These are phyloP conservation scores for Clarias macrocephalus DNA, from an alignment of 2,113 vertebrate genomes.

Conservation along the genomic window DNA sequence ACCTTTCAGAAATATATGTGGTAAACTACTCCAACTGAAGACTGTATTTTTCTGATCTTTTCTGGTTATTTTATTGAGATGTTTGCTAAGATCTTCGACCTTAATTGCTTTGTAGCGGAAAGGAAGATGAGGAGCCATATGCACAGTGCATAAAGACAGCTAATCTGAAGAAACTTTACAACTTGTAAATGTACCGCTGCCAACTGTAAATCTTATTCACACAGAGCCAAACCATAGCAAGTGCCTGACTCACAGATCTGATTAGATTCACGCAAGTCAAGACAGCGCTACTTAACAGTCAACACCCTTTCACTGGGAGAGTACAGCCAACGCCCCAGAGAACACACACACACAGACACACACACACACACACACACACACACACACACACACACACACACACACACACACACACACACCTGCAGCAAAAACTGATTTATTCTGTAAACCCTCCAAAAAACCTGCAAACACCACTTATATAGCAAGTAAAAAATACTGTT, in stretches of 20 bases:
- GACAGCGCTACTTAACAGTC: slow-evolving; percentile 39
- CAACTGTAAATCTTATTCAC: slow-evolving; percentile 8
- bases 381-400: background rate
- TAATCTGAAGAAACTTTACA: background rate
- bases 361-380: background rate
- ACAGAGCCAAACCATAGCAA: background rate
- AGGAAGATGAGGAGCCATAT: background rate
- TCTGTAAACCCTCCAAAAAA: background rate
- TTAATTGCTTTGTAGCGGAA: too few relatives aligned
- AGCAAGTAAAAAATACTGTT: background rate
- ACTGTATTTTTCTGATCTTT: too few relatives aligned
- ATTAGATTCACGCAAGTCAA: slow-evolving; percentile 44
- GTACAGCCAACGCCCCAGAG: slow-evolving; percentile 35
- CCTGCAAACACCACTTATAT: background rate
- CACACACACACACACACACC: background rate
- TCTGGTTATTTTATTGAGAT: background rate
- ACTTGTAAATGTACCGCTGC: background rate
- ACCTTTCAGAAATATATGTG: background rate
- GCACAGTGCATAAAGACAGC: background rate
- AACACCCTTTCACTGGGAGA: slow-evolving; percentile 27
- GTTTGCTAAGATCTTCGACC: background rate
- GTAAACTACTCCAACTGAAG: too few relatives aligned
- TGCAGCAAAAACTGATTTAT: background rate
- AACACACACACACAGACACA: slow-evolving; percentile 1
- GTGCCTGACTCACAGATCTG: background rate